Base-by-base conservation (phyloP, 2,113 vertebrate species). In the Dicentrarchus labrax region DNA sequence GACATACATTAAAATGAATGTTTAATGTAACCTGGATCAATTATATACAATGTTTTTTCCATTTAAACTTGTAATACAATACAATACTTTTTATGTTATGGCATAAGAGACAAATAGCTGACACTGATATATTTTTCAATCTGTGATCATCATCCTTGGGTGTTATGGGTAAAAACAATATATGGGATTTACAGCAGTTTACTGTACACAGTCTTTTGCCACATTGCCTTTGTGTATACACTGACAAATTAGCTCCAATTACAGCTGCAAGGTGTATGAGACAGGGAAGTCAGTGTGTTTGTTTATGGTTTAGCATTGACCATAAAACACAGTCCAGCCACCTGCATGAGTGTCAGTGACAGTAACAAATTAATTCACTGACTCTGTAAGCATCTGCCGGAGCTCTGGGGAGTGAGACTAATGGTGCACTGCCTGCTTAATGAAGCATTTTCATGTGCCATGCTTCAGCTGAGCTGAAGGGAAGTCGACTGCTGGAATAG, bases 121-220 rank as follows among this genome's bases (percentile, higher is more conserved):
- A 38, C 67, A 53, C 54, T 45, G 64, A 51, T 13, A 8, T 24
- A 11, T n/a, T 4, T 71, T 48, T 60, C 30, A 56, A 17, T 64
- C 48, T 57, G 16, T 53, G 39, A 5, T 53, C 9, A 54, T 4
- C 56, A 69, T 45, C 4, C 54, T 64, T 11, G 2, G 0, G 4
- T 91, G 85, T 91, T 91, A 59, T 82, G 15, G 8, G 78, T 88
- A 19, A 71, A 92, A 85, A 89, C 91, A 77, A 17, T 30, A 80
- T 48, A 4, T 47, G 80, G 71, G 61, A 21, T 38, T 61, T 7
- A n/a, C 54, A 45, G 13, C 4, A 41, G 82, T 92, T 92, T 91
- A 92, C 64, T 78, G 54, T 85, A 90, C 88, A 92, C 38, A 66
- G 24, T 4, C 24, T 47, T 70, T 41, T 73, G 72, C 59, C 22